Percentiles rank a stretch among this genome's conserved stretches.
These are phyloP conservation scores for Amblyornis subalaris DNA, from an alignment of 2,113 vertebrate species.

Conservation along the genomic window DNA sequence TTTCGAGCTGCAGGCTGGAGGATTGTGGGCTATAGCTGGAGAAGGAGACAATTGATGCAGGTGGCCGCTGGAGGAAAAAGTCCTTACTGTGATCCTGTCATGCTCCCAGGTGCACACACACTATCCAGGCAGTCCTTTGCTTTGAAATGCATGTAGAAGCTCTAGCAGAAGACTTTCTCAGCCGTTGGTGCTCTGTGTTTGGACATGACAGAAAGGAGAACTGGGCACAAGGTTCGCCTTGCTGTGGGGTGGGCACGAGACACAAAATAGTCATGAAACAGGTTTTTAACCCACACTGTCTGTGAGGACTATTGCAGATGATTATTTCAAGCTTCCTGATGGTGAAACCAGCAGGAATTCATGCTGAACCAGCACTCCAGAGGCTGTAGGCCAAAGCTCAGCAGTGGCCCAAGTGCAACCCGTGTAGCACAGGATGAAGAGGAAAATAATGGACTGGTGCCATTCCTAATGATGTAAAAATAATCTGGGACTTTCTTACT, in stretches of 20 bases:
- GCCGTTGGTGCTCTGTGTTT: background rate
- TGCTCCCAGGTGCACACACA: background rate
- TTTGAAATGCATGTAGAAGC: background rate
- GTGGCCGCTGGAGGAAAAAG: background rate
- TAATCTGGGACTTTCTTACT: background rate
- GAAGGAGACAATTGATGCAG: background rate
- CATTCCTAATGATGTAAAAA: background rate
- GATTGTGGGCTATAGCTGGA: background rate
- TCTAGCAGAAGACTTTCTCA: background rate
- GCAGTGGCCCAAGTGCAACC: background rate
- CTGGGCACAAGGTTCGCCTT: background rate
- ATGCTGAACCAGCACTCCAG: background rate
- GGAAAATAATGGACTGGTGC: background rate
- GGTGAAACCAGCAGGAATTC: background rate
- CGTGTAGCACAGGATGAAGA: background rate
- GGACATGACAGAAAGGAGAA: background rate
- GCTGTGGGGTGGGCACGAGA: background rate
- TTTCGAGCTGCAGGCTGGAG: background rate
- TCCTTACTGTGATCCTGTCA: rapidly evolving
- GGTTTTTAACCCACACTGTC: background rate
- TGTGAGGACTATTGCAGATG: background rate
- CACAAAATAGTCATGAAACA: background rate
- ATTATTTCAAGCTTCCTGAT: background rate
- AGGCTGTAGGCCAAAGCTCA: background rate
- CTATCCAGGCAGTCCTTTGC: background rate